Evolutionary conservation across 2,797 vertebrate genomes (phyloP).

Genomic region (Threskiornis aethiopicus): DNA sequence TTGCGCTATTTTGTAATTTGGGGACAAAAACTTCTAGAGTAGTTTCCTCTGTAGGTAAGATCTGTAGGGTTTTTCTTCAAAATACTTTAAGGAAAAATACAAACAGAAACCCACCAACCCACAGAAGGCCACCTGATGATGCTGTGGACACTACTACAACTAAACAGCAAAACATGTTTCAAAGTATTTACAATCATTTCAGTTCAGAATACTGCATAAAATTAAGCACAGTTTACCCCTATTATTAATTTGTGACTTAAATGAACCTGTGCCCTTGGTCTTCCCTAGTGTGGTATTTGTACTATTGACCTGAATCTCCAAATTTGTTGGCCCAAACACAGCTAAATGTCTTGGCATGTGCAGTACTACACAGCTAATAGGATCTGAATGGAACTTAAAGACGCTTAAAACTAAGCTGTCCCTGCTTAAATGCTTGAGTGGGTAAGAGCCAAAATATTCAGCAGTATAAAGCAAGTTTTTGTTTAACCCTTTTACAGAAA

Average conservation of each 20-base stretch:
- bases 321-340: not conserved
- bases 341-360: not conserved
- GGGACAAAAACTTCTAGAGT: not conserved
- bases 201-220: not conserved
- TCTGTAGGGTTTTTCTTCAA: not conserved
- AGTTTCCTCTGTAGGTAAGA: not conserved
- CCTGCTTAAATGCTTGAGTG: not conserved
- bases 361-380: not conserved
- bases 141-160: rapidly evolving
- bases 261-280: not conserved
- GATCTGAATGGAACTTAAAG: not conserved
- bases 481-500: not conserved
- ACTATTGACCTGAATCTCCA: not conserved
- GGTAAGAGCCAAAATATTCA: not conserved
- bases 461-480: not conserved
- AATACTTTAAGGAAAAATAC: not conserved
- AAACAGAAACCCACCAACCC: not conserved
- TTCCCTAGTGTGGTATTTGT: not conserved
- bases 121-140: not conserved
- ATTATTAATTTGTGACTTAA: not conserved
- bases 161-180: not conserved
- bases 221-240: not conserved
- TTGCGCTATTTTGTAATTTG: not conserved
- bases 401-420: not conserved
- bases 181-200: no score